Evolutionary conservation across 2,113 vertebrate species (phyloP), one percentile per base, ranked within the genome.

Genomic region (Indicator maculatus): DNA sequence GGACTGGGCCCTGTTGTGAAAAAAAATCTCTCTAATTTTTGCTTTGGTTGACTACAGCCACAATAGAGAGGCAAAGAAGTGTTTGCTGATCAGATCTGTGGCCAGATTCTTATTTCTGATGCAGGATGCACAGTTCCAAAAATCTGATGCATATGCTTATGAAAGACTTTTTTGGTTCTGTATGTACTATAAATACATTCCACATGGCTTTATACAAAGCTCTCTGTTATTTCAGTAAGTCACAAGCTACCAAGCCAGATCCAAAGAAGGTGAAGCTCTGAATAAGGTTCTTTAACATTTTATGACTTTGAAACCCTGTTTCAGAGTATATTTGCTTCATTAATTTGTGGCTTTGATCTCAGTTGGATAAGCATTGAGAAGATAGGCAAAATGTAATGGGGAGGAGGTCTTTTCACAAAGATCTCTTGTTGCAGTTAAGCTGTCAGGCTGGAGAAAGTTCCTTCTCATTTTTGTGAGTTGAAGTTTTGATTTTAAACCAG

Each of bases 201-300:
- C 93, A 81, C 89, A 75, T 95, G 93, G 88, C 80, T 95, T 93
- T 95, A 75, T 91, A 95, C 83, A 95, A 95, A 93, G 87, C 79
- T 47, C 38, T 76, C 89, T 89, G 89, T 96, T 96, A 95, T 93
- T 96, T 95, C 69, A 86, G 89, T 89, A 95, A 95, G 91, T 88
- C 93, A 86, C 82, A 95, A 90, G 85, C 91, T 76, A 78, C 89
- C 88, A 95, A 96, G 65, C 78, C 58, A 91, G 69, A 83, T 93
- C 72, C 79, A 93, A 93, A 90, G 83, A 95, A 95, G 86, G 90
- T 96, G 65, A 94, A 95, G 83, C 70, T 88, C 66, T 89, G 77
- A 92, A 91, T 91, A 78, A 96, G 80, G 81, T 88, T 92, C 75
- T 94, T 92, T 73, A 96, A 89, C 53, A 38, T 86, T 91, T 96